A percentile compares a stretch with the other conserved stretches of the same genome.
phyloP scores from a whole-genome alignment of 1,140 invertebrate genomes.

The Notospermus geniculatus region DNA sequence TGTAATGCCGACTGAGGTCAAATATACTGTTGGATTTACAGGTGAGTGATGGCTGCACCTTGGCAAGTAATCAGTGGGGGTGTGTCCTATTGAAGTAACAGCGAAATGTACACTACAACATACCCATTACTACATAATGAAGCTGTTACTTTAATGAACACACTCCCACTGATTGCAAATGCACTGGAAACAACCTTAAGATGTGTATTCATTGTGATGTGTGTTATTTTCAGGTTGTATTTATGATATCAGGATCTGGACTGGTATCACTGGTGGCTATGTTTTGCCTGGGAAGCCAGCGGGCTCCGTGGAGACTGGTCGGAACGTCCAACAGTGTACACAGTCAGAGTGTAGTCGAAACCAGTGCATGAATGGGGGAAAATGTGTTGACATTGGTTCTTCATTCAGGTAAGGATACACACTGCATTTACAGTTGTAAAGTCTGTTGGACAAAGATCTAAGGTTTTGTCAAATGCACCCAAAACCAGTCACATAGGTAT shows the following conservation, averaged over 20 bases:
- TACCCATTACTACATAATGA: too few relatives aligned
- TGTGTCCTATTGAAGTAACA: background rate
- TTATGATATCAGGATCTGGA: slow-evolving; percentile 11
- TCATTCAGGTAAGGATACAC: slow-evolving; percentile 9
- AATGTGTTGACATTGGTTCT: slow-evolving; percentile 63
- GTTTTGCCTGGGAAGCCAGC: background rate
- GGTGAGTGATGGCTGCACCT: background rate
- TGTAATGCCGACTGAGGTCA: background rate
- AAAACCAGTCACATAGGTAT: too few relatives aligned
- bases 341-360: slow-evolving; percentile 61
- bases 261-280: background rate
- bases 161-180: too few relatives aligned
- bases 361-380: slow-evolving; percentile 85
- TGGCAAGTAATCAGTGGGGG: background rate
- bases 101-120: too few relatives aligned
- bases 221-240: slow-evolving; percentile 18
- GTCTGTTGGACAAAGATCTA: too few relatives aligned
- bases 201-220: too few relatives aligned
- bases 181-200: too few relatives aligned
- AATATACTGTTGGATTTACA: slow-evolving; percentile 11
- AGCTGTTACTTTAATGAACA: too few relatives aligned
- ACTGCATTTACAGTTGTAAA: too few relatives aligned
- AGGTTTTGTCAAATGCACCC: too few relatives aligned
- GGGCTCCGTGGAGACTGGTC: slow-evolving; percentile 7
- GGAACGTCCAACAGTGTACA: slow-evolving; percentile 13